These are phyloP conservation scores for Sarcophaga bullata DNA, from an alignment of 1,140 invertebrate species.

Conservation along the genomic window DNA sequence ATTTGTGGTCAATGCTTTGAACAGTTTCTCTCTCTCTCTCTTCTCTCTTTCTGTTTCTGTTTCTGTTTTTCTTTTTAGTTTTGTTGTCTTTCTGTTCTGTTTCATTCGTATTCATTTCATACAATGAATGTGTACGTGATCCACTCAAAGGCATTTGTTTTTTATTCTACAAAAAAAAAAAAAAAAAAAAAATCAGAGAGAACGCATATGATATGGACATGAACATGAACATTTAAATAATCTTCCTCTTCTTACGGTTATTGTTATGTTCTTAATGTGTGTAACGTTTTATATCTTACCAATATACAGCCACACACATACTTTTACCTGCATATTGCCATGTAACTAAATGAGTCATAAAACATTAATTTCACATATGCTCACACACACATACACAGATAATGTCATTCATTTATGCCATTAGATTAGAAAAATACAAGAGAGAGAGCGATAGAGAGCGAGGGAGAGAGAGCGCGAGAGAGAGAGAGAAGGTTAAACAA, in stretches of 20 bases:
- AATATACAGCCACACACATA: too few species aligned
- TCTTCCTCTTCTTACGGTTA: background rate
- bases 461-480: too few species aligned
- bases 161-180: background rate
- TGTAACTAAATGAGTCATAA: background rate
- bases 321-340: background rate
- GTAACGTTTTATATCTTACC: too few species aligned
- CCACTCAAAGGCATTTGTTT: conserved; percentile 20
- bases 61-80: too few species aligned
- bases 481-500: too few species aligned
- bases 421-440: too few species aligned
- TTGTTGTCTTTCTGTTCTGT: too few species aligned
- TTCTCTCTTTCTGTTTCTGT: too few species aligned
- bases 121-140: background rate
- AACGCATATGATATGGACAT: too few species aligned
- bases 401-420: background rate
- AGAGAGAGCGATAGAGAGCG: too few species aligned
- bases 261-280: background rate
- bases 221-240: background rate
- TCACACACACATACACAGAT: too few species aligned
- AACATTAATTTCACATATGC: background rate
- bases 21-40: too few species aligned
- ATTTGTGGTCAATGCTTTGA: conserved; percentile 14
- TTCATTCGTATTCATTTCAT: background rate
- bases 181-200: background rate